A percentile compares a stretch with the other conserved stretches of the same genome.
phyloP scores from a whole-genome alignment of 2,797 vertebrate species.

The Morus bassanus region DNA sequence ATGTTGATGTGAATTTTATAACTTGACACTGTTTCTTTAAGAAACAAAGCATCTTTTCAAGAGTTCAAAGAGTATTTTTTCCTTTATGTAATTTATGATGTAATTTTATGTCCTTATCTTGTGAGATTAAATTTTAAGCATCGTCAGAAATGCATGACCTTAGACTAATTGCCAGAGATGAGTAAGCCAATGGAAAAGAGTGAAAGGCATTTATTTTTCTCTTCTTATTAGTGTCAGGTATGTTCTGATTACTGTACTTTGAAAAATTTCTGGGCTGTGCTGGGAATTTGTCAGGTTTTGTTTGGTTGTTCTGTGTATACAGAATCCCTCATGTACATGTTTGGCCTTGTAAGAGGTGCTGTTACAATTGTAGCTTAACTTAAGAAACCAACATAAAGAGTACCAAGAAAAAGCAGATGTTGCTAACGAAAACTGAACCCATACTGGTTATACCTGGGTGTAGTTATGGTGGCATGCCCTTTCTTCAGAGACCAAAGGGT shows the following conservation, averaged over 20 bases:
- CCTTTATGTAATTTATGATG: neutral
- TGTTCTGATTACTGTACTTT: neutral
- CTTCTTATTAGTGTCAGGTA: neutral
- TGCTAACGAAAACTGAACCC: neutral
- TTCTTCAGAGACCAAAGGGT: neutral
- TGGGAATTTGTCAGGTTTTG: neutral
- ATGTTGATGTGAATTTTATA: neutral
- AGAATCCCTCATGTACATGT: neutral
- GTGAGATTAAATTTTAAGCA: neutral
- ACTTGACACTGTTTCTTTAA: neutral
- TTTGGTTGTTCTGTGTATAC: neutral
- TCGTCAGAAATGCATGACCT: neutral
- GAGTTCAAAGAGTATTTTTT: neutral
- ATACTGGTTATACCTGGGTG: neutral
- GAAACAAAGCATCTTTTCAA: neutral
- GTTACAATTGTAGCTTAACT: neutral
- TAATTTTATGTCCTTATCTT: neutral
- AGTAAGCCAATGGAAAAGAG: neutral
- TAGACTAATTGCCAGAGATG: neutral
- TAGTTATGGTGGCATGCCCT: neutral
- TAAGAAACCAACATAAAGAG: neutral
- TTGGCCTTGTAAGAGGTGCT: neutral
- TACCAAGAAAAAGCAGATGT: neutral
- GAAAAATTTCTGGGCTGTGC: neutral
- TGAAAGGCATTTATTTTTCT: neutral